Evolutionary conservation across 2,888 invertebrate species (phyloP).

Genomic region (Disparrhopalites patrizii): DNA sequence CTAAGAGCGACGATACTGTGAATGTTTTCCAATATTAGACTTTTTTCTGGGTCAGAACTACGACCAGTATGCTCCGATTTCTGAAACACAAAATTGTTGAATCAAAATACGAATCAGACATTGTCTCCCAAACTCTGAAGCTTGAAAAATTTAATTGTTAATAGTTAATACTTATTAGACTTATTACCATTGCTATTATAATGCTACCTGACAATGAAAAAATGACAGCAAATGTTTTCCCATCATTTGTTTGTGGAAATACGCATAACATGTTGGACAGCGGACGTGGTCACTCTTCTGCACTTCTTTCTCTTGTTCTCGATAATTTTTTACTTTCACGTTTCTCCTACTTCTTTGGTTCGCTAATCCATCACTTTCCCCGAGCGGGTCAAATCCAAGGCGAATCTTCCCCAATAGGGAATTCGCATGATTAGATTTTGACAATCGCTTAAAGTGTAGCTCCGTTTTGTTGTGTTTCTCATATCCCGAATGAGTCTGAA

Average conservation of each 20-base stretch:
- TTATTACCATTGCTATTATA: not conserved
- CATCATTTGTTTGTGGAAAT: conserved; percentile 1
- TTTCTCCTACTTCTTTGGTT: not conserved
- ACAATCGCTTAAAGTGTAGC: not conserved
- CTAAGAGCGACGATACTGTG: not conserved
- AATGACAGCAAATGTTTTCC: conserved; percentile 17
- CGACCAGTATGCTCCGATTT: conserved; percentile 2
- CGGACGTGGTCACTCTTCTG: not conserved
- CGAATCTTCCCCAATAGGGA: not conserved
- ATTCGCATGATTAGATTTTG: not conserved
- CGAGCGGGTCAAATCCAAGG: conserved; percentile 8
- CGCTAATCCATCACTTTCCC: conserved; percentile 6
- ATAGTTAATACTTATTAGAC: not conserved
- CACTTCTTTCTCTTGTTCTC: not conserved
- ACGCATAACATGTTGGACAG: conserved; percentile 16
- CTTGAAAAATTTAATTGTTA: not conserved
- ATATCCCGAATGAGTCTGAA: not conserved
- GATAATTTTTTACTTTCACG: not conserved
- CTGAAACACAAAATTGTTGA: not conserved
- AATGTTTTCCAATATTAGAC: conserved; percentile 16
- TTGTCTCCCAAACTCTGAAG: too few relatives aligned
- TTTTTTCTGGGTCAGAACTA: conserved; percentile 3
- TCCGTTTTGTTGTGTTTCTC: conserved; percentile 9
- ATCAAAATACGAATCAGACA: too few relatives aligned
- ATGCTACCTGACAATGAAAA: conserved; percentile 18